phyloP scores from a whole-genome alignment of 2,797 vertebrate species.

The Cyprinodon diabolis region DNA sequence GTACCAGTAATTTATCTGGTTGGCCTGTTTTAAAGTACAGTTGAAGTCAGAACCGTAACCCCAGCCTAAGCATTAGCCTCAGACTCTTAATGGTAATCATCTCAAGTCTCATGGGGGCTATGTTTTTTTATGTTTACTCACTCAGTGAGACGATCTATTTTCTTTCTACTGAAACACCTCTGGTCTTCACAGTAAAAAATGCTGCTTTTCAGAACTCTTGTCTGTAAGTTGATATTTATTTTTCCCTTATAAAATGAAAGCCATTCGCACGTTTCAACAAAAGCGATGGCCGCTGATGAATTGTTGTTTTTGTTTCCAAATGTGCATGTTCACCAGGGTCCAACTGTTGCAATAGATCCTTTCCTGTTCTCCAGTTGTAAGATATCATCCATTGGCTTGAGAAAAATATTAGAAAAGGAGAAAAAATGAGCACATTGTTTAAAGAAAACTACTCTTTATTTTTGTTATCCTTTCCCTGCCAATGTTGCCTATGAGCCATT shows the following conservation, averaged over 20 bases:
- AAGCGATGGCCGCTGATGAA: slow-evolving; percentile 31
- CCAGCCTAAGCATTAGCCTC: background rate
- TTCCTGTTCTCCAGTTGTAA: slow-evolving; percentile 64
- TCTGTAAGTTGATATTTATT: background rate
- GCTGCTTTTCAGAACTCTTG: background rate
- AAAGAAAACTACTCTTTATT: slow-evolving; percentile 59
- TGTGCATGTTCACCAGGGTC: slow-evolving; percentile 44
- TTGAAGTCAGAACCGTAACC: slow-evolving; percentile 17
- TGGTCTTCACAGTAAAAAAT: background rate
- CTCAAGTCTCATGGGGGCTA: background rate
- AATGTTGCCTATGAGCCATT: slow-evolving; percentile 32
- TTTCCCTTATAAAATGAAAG: slow-evolving; percentile 15
- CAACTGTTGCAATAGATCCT: slow-evolving; percentile 60
- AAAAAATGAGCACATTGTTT: slow-evolving; percentile 51
- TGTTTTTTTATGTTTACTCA: background rate
- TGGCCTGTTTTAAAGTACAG: slow-evolving; percentile 23
- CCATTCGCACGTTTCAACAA: slow-evolving; percentile 20
- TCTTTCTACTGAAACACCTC: background rate
- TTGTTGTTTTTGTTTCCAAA: slow-evolving; percentile 36
- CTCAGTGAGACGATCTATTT: background rate
- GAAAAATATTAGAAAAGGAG: slow-evolving; percentile 24
- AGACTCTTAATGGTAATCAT: background rate
- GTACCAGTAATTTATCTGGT: slow-evolving; percentile 32
- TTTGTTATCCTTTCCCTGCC: slow-evolving; percentile 24
- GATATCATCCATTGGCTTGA: slow-evolving; percentile 28